Percentiles rank a stretch among this genome's conserved stretches.
phyloP scores from a whole-genome alignment of 2,797 vertebrate species.

The Rhabdomys pumilio region DNA sequence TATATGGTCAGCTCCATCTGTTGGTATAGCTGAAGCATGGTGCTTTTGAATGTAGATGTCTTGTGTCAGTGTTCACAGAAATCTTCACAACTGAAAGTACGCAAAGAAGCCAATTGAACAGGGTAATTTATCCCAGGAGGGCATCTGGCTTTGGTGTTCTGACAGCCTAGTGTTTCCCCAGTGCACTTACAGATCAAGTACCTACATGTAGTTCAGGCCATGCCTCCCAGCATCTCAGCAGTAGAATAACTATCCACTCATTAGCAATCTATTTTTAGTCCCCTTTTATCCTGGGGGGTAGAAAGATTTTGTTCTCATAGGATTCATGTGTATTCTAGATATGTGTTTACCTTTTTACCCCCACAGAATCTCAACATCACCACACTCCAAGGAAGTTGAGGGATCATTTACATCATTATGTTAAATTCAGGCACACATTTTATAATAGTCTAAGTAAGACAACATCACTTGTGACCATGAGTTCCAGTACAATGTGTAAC shows the following conservation, averaged over 20 bases:
- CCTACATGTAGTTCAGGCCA: not conserved
- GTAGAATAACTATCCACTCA: not conserved
- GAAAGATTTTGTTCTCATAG: not conserved
- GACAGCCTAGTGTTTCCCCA: not conserved
- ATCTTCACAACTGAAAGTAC: not conserved
- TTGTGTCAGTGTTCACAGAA: not conserved
- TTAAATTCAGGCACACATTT: not conserved
- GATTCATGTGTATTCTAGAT: not conserved
- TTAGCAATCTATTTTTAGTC: not conserved
- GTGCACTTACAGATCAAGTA: not conserved
- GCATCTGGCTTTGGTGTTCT: not conserved
- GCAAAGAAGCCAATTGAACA: not conserved
- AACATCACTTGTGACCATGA: not conserved
- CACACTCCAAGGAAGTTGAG: not conserved
- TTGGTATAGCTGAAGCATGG: not conserved
- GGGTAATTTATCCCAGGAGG: not conserved
- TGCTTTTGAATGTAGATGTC: not conserved
- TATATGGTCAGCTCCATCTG: not conserved
- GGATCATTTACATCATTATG: not conserved
- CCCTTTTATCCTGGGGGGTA: not conserved
- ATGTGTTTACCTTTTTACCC: not conserved
- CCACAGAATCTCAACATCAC: not conserved
- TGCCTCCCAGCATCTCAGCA: not conserved
- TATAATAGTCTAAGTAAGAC: not conserved
- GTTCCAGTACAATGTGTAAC: not conserved